Evolutionary conservation across 2,888 invertebrate species (phyloP).

Genomic region (Empis stercorea): DNA sequence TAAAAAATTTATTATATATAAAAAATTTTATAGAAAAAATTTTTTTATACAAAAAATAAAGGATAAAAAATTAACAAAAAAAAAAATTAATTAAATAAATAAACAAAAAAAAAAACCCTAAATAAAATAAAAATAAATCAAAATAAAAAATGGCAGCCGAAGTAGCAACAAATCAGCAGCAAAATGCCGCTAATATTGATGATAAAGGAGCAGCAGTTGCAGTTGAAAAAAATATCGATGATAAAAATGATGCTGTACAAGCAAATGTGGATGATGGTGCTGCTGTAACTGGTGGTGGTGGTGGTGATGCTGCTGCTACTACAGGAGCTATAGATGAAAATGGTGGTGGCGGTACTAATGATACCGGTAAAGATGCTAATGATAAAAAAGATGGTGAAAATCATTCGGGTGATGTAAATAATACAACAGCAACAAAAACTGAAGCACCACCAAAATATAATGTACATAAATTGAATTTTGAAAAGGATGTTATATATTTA

Average conservation of each 20-base stretch:
- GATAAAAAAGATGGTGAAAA: slow-evolving; percentile 39
- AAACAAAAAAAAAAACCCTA: neutral
- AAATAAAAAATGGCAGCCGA: slow-evolving; percentile 55
- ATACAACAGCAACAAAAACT: slow-evolving; percentile 38
- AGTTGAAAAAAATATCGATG: slow-evolving; percentile 28
- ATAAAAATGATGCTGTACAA: slow-evolving; percentile 14
- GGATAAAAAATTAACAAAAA: neutral
- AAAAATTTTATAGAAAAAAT: no score
- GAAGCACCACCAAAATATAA: slow-evolving; percentile 62
- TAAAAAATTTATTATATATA: no score
- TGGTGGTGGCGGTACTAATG: slow-evolving; percentile 24
- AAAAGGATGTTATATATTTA: slow-evolving; percentile 86
- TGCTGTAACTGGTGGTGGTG: slow-evolving; percentile 28
- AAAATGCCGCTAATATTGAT: slow-evolving; percentile 36
- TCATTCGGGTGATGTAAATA: slow-evolving; percentile 36
- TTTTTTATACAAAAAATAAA: neutral
- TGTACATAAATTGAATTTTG: slow-evolving; percentile 78
- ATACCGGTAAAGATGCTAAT: slow-evolving; percentile 27
- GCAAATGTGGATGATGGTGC: slow-evolving; percentile 18
- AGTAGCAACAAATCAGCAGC: slow-evolving; percentile 45
- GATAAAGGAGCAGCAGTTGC: slow-evolving; percentile 23
- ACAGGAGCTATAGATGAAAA: slow-evolving; percentile 28
- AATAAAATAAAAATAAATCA: slow-evolving; percentile 6
- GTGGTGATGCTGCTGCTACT: slow-evolving; percentile 35
- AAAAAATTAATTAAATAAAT: neutral